Evolutionary conservation across 1,140 invertebrate species (phyloP).

Genomic region (Aphis gossypii): DNA sequence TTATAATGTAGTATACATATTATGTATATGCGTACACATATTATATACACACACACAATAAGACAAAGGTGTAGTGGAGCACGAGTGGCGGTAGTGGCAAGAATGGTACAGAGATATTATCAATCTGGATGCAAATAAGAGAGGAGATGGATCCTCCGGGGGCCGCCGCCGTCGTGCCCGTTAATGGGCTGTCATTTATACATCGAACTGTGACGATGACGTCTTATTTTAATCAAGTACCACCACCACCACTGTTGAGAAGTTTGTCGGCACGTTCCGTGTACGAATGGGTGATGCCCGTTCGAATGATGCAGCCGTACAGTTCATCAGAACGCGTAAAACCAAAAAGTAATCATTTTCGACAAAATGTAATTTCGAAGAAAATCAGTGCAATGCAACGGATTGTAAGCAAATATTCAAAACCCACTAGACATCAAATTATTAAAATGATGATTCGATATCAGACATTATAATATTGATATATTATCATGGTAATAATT

Average conservation of each 20-base stretch:
- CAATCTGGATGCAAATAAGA: conserved; percentile 57
- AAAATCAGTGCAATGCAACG: background rate
- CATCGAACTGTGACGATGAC: conserved; percentile 52
- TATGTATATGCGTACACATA: background rate
- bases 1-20: background rate
- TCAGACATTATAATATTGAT: background rate
- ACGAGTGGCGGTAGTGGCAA: background rate
- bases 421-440: background rate
- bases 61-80: background rate
- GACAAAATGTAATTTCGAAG: background rate
- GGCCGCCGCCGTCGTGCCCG: background rate
- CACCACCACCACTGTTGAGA: background rate
- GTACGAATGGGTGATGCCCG: background rate
- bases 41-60: background rate
- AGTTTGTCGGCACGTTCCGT: conserved; percentile 17
- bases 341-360: conserved; percentile 45
- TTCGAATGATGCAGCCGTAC: background rate
- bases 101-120: conserved; percentile 41
- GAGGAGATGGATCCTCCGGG: conserved; percentile 32
- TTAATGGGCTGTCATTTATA: conserved; percentile 58
- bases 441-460: background rate
- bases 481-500: background rate
- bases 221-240: conserved; percentile 54
- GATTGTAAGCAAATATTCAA: conserved; percentile 2
- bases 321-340: background rate